A percentile compares a stretch with the other conserved stretches of the same genome.
These are phyloP conservation scores for Agrotis ipsilon DNA, from an alignment of 2,888 invertebrate genomes.

Conservation along the genomic window DNA sequence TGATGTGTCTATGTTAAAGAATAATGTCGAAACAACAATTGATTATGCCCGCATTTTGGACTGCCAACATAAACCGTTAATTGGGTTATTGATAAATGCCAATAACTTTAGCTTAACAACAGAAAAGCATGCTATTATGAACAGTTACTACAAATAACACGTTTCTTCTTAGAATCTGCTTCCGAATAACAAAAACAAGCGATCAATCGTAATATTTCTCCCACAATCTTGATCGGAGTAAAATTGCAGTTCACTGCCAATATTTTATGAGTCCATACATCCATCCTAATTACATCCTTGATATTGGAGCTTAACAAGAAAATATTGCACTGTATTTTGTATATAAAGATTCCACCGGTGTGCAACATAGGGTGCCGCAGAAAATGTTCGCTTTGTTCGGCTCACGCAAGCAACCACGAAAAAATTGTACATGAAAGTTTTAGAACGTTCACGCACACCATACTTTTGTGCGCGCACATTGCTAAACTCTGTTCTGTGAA, in stretches of 20 bases:
- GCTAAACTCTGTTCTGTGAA: no score
- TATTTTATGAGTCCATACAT: conserved; percentile 40
- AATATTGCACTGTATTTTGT: conserved; percentile 52
- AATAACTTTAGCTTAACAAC: conserved; percentile 1
- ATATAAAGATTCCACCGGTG: no score
- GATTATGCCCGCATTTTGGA: conserved; percentile 62
- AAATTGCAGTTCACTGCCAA: conserved; percentile 27
- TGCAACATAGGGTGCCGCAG: no score
- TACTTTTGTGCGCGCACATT: no score
- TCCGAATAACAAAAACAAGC: conserved; percentile 23
- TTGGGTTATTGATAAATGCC: conserved; percentile 41
- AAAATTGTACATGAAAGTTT: no score
- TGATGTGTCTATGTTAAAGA: conserved; percentile 30
- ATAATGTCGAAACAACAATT: conserved; percentile 33
- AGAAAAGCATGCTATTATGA: conserved; percentile 25
- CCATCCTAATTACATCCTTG: conserved; percentile 48
- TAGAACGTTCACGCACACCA: no score
- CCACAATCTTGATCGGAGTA: conserved; percentile 44
- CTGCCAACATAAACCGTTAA: conserved; percentile 23
- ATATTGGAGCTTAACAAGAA: conserved; percentile 47
- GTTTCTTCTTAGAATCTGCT: conserved; percentile 1
- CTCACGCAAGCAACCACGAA: no score
- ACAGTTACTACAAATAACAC: conserved; percentile 12
- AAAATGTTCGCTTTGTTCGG: no score
- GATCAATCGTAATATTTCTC: conserved; percentile 43